Percentiles rank a stretch among this genome's conserved stretches.
Evolutionary conservation across 2,888 invertebrate genomes (phyloP).

Genomic region (Eurois occulta): DNA sequence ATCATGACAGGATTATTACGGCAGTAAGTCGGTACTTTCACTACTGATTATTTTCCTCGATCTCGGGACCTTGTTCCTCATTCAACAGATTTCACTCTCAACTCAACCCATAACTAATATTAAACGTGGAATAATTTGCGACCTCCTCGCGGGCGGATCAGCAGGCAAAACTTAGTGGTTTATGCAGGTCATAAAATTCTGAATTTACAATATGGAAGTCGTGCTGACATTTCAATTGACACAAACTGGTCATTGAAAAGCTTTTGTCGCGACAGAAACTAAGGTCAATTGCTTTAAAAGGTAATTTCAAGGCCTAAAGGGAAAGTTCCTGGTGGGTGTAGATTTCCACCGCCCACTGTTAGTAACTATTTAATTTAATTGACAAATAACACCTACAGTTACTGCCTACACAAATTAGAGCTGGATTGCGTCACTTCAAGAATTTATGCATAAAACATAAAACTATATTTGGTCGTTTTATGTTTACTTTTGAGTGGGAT

Average conservation of each 20-base stretch:
- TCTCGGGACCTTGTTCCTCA: neutral
- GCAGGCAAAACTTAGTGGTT: neutral
- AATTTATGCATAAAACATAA: conserved; percentile 23
- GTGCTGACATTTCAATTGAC: conserved; percentile 36
- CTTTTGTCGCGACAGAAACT: conserved; percentile 44
- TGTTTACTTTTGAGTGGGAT: conserved; percentile 10
- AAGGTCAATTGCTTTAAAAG: conserved; percentile 49
- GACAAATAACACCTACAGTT: conserved; percentile 53
- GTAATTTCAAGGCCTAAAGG: conserved; percentile 60
- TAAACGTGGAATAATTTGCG: neutral
- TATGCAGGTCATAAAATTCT: conserved; percentile 24
- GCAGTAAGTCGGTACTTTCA: conserved; percentile 39
- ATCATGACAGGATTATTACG: conserved; percentile 22
- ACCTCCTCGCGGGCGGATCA: neutral
- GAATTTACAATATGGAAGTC: conserved; percentile 15
- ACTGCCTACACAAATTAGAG: conserved; percentile 50
- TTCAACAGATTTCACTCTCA: neutral
- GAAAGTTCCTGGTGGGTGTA: conserved; percentile 65
- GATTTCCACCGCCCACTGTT: conserved; percentile 45
- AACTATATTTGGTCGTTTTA: conserved; percentile 29
- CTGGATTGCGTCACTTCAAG: conserved; percentile 36
- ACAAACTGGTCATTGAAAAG: conserved; percentile 40
- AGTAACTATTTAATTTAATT: conserved; percentile 47
- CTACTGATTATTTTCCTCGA: conserved; percentile 1
- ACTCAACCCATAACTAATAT: neutral